Percentiles rank a stretch among this genome's conserved stretches.
Conservation (phyloP, 2,888 invertebrate genomes). For the Tenthredo scrophulariae region DNA sequence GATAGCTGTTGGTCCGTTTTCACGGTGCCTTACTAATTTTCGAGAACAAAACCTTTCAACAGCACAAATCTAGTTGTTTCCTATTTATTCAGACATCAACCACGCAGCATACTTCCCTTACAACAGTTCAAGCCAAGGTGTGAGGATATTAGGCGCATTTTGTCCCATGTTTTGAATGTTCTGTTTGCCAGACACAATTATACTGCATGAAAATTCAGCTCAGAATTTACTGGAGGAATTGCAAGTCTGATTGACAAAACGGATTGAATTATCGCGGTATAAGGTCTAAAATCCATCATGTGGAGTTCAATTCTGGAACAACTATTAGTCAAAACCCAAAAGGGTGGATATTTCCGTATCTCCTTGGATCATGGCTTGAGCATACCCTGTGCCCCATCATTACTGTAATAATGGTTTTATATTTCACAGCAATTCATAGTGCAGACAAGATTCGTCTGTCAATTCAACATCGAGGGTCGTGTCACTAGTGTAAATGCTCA, state of each 20-base stretch:
- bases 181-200: background rate
- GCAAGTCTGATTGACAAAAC: background rate
- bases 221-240: background rate
- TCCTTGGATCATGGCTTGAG: background rate
- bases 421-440: conserved; percentile 89
- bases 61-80: background rate
- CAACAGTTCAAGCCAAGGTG: background rate
- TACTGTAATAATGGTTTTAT: background rate
- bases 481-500: conserved; percentile 95
- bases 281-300: background rate
- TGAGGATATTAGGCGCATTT: background rate
- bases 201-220: background rate
- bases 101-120: background rate
- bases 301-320: background rate
- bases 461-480: conserved; percentile 97
- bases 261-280: background rate
- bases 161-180: background rate
- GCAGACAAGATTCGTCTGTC: conserved; percentile 95
- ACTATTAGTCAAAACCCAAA: background rate
- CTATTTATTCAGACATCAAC: background rate
- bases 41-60: background rate
- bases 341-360: background rate
- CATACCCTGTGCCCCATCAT: background rate
- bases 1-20: background rate
- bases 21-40: background rate